Evolutionary conservation across 2,888 invertebrate genomes (phyloP).

Genomic region (Hetaerina titia): DNA sequence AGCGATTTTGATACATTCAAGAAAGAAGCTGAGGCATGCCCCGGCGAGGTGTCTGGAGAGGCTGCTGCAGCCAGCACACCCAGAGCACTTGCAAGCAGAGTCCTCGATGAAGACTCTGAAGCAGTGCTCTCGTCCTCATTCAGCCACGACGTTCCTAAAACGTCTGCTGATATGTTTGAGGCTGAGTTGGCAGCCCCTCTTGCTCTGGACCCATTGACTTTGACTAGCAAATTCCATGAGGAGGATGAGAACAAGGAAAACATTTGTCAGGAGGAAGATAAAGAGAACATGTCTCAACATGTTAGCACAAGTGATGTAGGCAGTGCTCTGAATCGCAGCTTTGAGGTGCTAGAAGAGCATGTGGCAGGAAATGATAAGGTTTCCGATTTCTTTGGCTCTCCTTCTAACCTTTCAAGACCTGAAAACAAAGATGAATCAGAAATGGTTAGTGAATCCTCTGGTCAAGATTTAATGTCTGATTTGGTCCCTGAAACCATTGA

Average conservation of each 20-base stretch:
- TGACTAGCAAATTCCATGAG: background rate
- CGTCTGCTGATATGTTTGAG: background rate
- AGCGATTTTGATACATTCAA: slow-evolving; percentile 68
- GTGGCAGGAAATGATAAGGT: background rate
- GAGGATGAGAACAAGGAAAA: slow-evolving; percentile 52
- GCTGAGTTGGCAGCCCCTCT: background rate
- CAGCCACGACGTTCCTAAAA: background rate
- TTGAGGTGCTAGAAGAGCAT: slow-evolving; percentile 17
- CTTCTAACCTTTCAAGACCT: background rate
- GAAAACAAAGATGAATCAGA: background rate
- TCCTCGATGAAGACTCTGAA: slow-evolving; percentile 33
- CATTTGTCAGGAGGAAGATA: slow-evolving; percentile 20
- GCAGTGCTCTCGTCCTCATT: slow-evolving; percentile 67
- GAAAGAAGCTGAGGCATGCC: slow-evolving; percentile 64
- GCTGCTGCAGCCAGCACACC: background rate
- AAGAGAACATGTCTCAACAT: slow-evolving; percentile 24
- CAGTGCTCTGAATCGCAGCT: background rate
- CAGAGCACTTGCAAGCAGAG: background rate
- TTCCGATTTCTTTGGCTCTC: background rate
- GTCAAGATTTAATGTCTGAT: background rate
- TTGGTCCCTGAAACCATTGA: background rate
- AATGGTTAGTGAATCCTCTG: background rate
- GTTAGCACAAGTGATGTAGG: background rate
- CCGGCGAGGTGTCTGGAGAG: slow-evolving; percentile 59
- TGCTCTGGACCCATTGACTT: background rate